Conservation (phyloP, 2,797 vertebrate genomes). For the Brachyrhaphis roseni region DNA sequence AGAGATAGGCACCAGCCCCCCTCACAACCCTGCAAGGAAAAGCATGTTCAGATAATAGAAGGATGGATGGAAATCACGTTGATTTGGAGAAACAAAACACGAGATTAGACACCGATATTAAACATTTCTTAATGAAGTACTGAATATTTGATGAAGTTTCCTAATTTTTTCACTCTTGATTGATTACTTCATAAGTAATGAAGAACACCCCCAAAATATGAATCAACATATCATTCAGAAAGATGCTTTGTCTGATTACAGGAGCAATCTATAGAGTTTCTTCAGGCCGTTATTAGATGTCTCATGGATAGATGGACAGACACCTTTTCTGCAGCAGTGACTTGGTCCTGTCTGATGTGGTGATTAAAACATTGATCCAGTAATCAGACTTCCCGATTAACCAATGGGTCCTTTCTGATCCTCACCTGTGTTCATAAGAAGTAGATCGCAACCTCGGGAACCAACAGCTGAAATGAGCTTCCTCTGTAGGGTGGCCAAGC, state of each 20-base stretch:
- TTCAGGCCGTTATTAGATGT: not conserved
- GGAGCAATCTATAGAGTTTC: not conserved
- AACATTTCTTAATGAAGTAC: not conserved
- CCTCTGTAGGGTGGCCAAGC: not conserved
- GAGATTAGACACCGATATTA: not conserved
- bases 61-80: not conserved
- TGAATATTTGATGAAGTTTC: not conserved
- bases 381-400: not conserved
- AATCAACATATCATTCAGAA: not conserved
- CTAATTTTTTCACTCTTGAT: not conserved
- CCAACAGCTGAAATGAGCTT: conserved; percentile 1
- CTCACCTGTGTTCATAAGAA: not conserved
- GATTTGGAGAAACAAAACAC: not conserved
- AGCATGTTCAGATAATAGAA: too few species aligned
- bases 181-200: not conserved
- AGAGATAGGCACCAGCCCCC: too few species aligned
- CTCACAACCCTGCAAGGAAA: too few species aligned
- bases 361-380: not conserved
- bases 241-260: not conserved
- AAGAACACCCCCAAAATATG: not conserved
- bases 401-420: not conserved
- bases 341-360: not conserved
- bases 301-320: not conserved
- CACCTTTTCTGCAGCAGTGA: not conserved
- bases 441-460: not conserved